Conservation (phyloP, 1,140 invertebrate species). For the Schlechtendalia chinensis region DNA sequence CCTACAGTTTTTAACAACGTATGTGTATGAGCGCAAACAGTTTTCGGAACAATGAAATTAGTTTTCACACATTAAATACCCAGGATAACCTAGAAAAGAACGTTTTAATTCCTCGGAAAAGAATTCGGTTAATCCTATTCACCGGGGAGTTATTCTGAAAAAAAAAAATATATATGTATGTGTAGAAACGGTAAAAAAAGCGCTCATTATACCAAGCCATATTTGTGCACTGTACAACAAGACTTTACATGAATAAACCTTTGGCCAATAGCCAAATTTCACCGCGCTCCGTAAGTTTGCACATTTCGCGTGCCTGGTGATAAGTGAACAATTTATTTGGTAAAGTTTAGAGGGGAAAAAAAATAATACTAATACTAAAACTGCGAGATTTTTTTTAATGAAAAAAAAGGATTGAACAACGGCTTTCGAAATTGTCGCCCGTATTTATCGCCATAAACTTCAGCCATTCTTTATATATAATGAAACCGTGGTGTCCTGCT, state of each 20-base stretch:
- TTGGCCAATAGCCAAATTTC: neutral
- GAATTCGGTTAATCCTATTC: conserved; percentile 13
- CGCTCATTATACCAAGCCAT: conserved; percentile 7
- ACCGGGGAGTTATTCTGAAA: neutral
- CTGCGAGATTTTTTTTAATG: neutral
- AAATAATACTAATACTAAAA: conserved; percentile 15
- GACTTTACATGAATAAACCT: conserved; percentile 9
- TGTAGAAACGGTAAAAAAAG: neutral
- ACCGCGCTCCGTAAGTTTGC: neutral
- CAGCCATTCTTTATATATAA: conserved; percentile 29
- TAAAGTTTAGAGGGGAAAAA: neutral
- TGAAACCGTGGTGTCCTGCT: conserved; percentile 17
- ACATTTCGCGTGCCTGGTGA: neutral
- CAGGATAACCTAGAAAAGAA: conserved; percentile 2
- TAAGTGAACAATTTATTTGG: conserved; percentile 12
- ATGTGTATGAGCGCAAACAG: conserved; percentile 12
- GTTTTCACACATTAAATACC: conserved; percentile 23
- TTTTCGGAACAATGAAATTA: conserved; percentile 38
- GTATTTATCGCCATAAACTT: conserved; percentile 25
- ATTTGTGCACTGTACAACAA: neutral
- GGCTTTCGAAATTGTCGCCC: conserved; percentile 31
- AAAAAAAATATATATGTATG: conserved; percentile 7
- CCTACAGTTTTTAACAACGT: conserved; percentile 18
- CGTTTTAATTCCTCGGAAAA: neutral
- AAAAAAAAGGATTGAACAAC: conserved; percentile 28